These are phyloP conservation scores for Tineola bisselliella DNA, from an alignment of 2,888 invertebrate genomes.

Conservation along the genomic window DNA sequence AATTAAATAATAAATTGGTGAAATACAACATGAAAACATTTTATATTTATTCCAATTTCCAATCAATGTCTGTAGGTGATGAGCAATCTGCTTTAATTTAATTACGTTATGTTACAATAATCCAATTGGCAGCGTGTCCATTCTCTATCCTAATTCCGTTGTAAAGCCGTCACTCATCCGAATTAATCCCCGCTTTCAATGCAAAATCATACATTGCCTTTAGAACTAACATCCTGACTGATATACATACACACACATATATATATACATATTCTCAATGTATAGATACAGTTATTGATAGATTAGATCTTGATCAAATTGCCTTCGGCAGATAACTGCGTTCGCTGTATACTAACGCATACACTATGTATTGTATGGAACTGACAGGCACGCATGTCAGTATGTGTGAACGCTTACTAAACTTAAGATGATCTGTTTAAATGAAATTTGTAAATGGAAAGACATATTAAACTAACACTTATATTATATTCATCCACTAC, in stretches of 20 bases:
- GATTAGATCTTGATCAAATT: not conserved
- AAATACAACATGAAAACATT: not conserved
- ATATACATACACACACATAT: not conserved
- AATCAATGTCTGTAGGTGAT: not conserved
- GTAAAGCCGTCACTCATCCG: constrained; percentile 3
- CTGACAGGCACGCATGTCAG: no score
- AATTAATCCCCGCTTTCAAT: not conserved
- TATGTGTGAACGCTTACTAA: no score
- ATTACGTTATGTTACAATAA: not conserved
- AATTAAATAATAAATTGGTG: no score
- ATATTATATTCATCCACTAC: no score
- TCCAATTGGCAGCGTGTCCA: not conserved
- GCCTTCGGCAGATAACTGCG: no score
- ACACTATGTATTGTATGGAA: no score
- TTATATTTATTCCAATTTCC: not conserved
- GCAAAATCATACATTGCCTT: not conserved
- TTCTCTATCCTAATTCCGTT: not conserved
- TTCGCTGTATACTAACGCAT: no score
- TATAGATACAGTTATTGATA: not conserved
- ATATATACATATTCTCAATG: not conserved
- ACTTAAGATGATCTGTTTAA: no score
- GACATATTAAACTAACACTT: no score
- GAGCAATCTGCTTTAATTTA: constrained; percentile 2
- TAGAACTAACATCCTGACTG: not conserved
- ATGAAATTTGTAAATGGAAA: no score